These are phyloP conservation scores for Argopecten irradians DNA, from an alignment of 1,140 invertebrate genomes.

Conservation along the genomic window DNA sequence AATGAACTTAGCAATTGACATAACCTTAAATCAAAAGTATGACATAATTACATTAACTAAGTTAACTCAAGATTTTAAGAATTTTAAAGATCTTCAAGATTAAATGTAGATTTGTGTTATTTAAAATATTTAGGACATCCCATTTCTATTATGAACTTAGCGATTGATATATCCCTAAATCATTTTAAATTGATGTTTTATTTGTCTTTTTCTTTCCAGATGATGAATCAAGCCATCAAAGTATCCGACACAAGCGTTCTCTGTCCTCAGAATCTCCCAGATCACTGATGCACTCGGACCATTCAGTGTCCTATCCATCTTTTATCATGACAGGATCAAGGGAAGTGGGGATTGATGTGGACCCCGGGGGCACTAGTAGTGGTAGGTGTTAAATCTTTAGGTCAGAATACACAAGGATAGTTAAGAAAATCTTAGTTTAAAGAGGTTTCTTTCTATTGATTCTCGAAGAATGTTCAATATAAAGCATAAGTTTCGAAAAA, in stretches of 20 bases:
- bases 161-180: not conserved
- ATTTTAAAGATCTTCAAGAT: no score
- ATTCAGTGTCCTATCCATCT: constrained; percentile 54
- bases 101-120: not conserved
- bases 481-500: not conserved
- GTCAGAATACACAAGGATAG: not conserved
- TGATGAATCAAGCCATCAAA: constrained; percentile 49
- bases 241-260: constrained; percentile 63
- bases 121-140: not conserved
- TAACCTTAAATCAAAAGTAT: no score
- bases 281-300: constrained; percentile 31
- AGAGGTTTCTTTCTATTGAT: no score
- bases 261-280: constrained; percentile 66
- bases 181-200: not conserved
- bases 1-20: no score
- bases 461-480: not conserved
- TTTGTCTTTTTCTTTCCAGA: constrained; percentile 47
- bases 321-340: constrained; percentile 56
- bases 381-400: constrained; percentile 28
- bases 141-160: not conserved
- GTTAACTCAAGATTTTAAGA: no score
- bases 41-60: no score
- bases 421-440: not conserved
- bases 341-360: constrained; percentile 63
- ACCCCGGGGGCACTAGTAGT: constrained; percentile 42